A percentile compares a stretch with the other conserved stretches of the same genome.
phyloP scores from a whole-genome alignment of 2,113 vertebrate genomes.

The Hemiprocne comata region DNA sequence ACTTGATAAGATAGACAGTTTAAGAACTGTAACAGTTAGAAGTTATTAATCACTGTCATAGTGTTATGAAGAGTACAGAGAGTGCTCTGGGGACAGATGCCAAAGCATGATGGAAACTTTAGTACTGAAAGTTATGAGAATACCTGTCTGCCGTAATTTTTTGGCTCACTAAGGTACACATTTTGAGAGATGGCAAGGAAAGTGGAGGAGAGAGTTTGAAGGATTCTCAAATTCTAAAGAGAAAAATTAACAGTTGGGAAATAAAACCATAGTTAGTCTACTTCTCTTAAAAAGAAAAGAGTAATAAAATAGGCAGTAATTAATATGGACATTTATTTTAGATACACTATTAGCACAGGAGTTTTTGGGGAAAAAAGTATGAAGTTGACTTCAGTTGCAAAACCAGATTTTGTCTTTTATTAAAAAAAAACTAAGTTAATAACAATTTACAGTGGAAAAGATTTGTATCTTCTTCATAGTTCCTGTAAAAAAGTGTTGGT shows the following conservation, averaged over 20 bases:
- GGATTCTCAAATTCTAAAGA: neutral
- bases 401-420: neutral
- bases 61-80: conserved; percentile 6
- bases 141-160: conserved; percentile 24
- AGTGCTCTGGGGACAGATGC: neutral
- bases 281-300: neutral
- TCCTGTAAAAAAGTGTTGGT: neutral
- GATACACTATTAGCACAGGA: neutral
- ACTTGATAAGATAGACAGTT: neutral
- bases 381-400: neutral
- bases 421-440: neutral
- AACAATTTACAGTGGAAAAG: neutral
- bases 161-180: conserved; percentile 10
- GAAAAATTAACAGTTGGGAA: neutral
- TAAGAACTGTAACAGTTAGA: neutral
- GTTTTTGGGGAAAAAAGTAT: neutral
- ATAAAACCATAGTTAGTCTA: neutral
- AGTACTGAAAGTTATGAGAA: neutral
- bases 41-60: neutral
- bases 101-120: conserved; percentile 48
- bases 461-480: neutral
- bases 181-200: conserved; percentile 23
- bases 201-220: neutral
- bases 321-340: neutral
- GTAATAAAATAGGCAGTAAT: neutral